A percentile compares a stretch with the other conserved stretches of the same genome.
These are phyloP conservation scores for Diorhabda carinulata DNA, from an alignment of 1,140 invertebrate species.

Conservation along the genomic window DNA sequence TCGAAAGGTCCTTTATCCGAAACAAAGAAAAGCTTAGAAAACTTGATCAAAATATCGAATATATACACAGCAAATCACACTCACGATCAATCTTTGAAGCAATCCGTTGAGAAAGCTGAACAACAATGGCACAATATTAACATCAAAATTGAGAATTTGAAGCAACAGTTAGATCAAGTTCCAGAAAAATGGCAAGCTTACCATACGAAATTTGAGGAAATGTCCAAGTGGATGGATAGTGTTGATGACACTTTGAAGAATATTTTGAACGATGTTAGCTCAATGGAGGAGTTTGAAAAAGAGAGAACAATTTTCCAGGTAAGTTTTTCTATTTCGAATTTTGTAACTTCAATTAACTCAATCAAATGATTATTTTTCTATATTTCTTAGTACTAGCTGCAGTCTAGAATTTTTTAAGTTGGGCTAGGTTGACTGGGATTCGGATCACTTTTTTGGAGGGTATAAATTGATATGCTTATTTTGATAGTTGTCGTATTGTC, in stretches of 20 bases:
- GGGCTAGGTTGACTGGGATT: too few relatives aligned
- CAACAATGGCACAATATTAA: conserved; percentile 70
- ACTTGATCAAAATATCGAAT: conserved; percentile 66
- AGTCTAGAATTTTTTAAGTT: too few relatives aligned
- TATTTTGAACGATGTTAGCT: conserved; percentile 78
- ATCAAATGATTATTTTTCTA: too few relatives aligned
- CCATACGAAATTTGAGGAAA: conserved; percentile 74
- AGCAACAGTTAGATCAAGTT: conserved; percentile 76
- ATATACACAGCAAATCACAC: conserved; percentile 63
- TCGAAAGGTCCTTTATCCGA: conserved; percentile 65
- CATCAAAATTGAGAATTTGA: conserved; percentile 66
- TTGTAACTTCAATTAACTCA: too few relatives aligned
- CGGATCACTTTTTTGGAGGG: too few relatives aligned
- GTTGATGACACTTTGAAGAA: conserved; percentile 78
- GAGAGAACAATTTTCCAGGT: conserved; percentile 88
- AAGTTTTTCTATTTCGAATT: conserved; percentile 37
- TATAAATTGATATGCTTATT: too few relatives aligned
- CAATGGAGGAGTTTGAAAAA: conserved; percentile 82
- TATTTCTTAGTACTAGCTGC: too few relatives aligned
- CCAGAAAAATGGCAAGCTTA: conserved; percentile 88
- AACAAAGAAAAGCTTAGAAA: conserved; percentile 70
- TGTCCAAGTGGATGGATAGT: conserved; percentile 86
- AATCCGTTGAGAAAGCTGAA: conserved; percentile 64
- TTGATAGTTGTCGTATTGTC: too few relatives aligned
- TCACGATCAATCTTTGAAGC: conserved; percentile 60